These are phyloP conservation scores for Phalacrocorax pelagicus DNA, from an alignment of 2,113 vertebrate genomes.

Conservation along the genomic window DNA sequence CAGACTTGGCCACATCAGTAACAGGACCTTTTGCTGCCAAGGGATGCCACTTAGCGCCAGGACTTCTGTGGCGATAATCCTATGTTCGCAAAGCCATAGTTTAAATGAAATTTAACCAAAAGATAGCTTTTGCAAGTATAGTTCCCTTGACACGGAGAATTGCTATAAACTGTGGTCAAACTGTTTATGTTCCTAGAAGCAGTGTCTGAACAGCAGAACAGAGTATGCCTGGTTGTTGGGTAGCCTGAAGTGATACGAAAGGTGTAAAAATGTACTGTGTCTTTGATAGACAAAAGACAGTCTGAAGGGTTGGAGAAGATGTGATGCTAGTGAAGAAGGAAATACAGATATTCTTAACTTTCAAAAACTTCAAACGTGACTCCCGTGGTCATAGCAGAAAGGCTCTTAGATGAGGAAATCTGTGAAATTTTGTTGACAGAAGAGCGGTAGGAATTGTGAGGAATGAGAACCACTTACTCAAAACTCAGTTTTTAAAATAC, in stretches of 20 bases:
- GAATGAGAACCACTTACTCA: neutral
- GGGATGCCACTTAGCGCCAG: neutral
- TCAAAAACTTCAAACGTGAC: neutral
- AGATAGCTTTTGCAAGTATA: neutral
- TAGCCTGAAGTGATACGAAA: neutral
- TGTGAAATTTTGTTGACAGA: neutral
- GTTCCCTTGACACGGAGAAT: neutral
- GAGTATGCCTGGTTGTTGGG: neutral
- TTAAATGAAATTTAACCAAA: neutral
- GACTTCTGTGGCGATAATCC: neutral
- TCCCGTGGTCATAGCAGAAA: neutral
- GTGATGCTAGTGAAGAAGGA: neutral
- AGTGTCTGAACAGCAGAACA: neutral
- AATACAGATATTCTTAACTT: neutral
- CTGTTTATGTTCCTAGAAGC: neutral
- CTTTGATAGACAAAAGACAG: accelerated
- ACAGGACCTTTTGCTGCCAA: neutral
- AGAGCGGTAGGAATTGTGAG: neutral
- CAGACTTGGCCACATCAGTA: accelerated
- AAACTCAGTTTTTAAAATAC: neutral
- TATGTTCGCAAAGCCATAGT: neutral
- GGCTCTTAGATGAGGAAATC: neutral
- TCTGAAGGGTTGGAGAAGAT: neutral
- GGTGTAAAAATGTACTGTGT: neutral
- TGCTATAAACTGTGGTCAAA: accelerated